Evolutionary conservation across 2,888 invertebrate species (phyloP).

Genomic region (Alentia gelatinosa): DNA sequence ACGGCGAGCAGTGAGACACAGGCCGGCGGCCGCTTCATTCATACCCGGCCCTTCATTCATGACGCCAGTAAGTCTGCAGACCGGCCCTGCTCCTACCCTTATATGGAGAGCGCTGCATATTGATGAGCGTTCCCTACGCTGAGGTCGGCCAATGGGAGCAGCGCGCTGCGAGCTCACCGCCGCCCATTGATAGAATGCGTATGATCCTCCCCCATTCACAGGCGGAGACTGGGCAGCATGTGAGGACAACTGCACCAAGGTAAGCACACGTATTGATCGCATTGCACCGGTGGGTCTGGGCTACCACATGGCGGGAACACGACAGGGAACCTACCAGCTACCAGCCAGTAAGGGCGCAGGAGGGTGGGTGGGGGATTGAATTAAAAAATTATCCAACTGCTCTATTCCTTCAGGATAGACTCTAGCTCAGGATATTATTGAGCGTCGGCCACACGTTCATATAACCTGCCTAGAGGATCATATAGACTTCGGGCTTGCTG

Average conservation of each 20-base stretch:
- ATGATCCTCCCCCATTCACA: neutral
- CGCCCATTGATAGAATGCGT: neutral
- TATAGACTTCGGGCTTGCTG: too few species aligned
- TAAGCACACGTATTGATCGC: neutral
- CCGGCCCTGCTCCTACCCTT: neutral
- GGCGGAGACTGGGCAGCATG: neutral
- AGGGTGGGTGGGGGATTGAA: too few species aligned
- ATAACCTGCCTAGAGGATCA: too few species aligned
- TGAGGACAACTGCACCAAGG: neutral
- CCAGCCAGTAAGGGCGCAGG: too few species aligned
- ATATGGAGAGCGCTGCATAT: neutral
- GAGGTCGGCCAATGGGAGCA: neutral
- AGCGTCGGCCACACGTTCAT: too few species aligned
- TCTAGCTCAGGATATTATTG: too few species aligned
- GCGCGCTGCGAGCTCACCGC: neutral
- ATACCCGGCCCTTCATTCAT: neutral
- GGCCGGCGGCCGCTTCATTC: neutral
- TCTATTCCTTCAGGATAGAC: too few species aligned
- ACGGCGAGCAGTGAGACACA: neutral
- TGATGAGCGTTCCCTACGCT: neutral
- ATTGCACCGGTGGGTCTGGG: neutral
- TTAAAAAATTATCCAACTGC: too few species aligned
- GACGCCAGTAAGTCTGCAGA: too few species aligned
- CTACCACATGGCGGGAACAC: neutral
- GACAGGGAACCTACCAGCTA: neutral